Evolutionary conservation across 2,113 vertebrate species (phyloP).

Genomic region (Pelvicachromis taeniatus): DNA sequence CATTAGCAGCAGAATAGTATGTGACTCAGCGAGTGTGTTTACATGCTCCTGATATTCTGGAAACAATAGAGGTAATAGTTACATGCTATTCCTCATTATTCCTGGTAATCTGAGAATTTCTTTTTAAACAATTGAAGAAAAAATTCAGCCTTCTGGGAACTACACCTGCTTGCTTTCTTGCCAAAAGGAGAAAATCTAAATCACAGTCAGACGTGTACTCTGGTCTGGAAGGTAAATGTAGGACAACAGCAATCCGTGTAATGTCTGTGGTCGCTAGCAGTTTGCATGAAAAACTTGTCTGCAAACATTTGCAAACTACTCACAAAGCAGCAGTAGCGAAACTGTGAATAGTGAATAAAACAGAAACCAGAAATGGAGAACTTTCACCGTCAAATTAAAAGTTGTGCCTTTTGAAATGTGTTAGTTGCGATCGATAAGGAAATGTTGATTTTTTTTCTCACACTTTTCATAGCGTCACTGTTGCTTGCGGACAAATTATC

Average conservation of each 20-base stretch:
- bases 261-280: neutral
- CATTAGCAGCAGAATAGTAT: constrained; percentile 52
- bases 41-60: constrained; percentile 15
- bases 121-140: neutral
- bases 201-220: neutral
- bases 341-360: neutral
- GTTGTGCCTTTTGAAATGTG: neutral
- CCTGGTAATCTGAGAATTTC: neutral
- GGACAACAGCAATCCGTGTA: neutral
- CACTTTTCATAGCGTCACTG: neutral
- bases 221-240: neutral
- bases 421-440: neutral
- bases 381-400: neutral
- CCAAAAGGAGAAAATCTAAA: neutral
- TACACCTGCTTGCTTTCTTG: neutral
- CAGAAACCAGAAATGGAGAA: neutral
- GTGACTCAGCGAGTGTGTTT: constrained; percentile 31
- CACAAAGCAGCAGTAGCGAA: neutral
- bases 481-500: neutral
- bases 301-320: neutral
- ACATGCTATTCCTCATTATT: neutral
- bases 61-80: neutral
- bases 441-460: neutral
- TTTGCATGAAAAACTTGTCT: neutral
- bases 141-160: neutral